Evolutionary conservation across 2,888 invertebrate genomes (phyloP).

Genomic region (Yponomeuta sedellus): DNA sequence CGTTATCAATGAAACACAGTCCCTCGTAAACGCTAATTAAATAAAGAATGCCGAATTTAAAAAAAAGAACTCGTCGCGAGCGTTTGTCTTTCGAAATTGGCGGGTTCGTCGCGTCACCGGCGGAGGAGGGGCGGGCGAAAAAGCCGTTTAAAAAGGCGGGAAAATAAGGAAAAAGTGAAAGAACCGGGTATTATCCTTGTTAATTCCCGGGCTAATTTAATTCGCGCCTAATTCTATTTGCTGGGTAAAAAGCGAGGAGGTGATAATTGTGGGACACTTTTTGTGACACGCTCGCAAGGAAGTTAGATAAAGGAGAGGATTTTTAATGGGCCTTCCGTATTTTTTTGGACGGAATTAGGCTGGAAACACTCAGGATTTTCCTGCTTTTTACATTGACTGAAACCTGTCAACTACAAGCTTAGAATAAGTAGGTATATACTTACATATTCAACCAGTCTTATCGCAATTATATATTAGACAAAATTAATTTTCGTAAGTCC

Average conservation of each 20-base stretch:
- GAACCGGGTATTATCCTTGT: conserved; percentile 71
- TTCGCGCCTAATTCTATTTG: conserved; percentile 75
- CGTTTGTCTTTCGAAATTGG: conserved; percentile 41
- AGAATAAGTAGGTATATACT: no score
- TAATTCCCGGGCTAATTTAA: conserved; percentile 74
- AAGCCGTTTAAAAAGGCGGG: conserved; percentile 47
- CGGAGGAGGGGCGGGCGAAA: conserved; percentile 43
- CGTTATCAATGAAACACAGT: conserved; percentile 7
- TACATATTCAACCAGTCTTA: no score
- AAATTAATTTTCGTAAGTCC: no score
- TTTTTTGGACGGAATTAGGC: background rate
- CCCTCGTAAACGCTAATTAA: conserved; percentile 20
- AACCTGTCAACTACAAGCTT: no score
- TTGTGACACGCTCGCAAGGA: conserved; percentile 43
- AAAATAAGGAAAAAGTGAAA: conserved; percentile 60
- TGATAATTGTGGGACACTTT: conserved; percentile 71
- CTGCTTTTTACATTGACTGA: no score
- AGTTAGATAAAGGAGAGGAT: conserved; percentile 27
- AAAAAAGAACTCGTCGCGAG: conserved; percentile 25
- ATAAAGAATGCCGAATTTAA: conserved; percentile 32
- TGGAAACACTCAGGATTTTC: background rate
- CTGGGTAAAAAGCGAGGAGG: conserved; percentile 64
- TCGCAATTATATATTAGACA: no score
- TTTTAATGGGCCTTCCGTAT: conserved; percentile 28
- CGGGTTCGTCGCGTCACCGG: conserved; percentile 38